Evolutionary conservation across 2,888 invertebrate species (phyloP), one percentile per base, ranked within the genome.

Genomic region (Sarcophaga caerulescens): DNA sequence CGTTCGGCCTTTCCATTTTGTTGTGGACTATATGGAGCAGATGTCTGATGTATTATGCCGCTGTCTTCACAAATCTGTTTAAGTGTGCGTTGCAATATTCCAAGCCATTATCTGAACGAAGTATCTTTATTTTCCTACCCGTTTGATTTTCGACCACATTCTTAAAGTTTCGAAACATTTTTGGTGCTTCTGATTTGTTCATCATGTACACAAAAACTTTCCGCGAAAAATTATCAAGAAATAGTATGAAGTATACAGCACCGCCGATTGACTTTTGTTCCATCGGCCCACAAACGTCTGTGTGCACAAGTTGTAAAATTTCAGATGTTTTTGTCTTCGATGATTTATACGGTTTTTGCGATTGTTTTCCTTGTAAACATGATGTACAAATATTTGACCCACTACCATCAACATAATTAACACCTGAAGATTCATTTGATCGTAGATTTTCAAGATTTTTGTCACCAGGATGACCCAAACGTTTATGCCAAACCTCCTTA

Each of bases 221-320:
- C 6, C 60, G 66, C 3, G 81, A 81, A 59, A 47, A 68, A 57
- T 80, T 70, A 69, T 70, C 79, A 62, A 79, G n/a, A 62, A 79
- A 79, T 14, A 66, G 12, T 52, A 75, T 3, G 62, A 52, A 65
- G 14, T 76, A 76, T 45, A 6, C 52, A 19, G 45, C 25, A 57
- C 76, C 76, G 1, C 65, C 74, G 11, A 75, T 73, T 3, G 73
- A 73, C 23, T 60, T 59, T 12, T 23, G 17, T 44, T 73, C 62
- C 59, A 73, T 73, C 3, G 12, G 59, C 3, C 71, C 71, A 71
- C 71, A 71, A 23, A 73, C 62, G 17, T 73, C 52, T 12, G 47
- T 71, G 44, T 71, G 71, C 10, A 66, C 45, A n/a, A 45, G 12
- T 23, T 66, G 35, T n/a, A 60, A 19, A 60, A 60, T 60, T 8